Conservation (phyloP, 2,888 invertebrate species). For the Calephelis perditalis region DNA sequence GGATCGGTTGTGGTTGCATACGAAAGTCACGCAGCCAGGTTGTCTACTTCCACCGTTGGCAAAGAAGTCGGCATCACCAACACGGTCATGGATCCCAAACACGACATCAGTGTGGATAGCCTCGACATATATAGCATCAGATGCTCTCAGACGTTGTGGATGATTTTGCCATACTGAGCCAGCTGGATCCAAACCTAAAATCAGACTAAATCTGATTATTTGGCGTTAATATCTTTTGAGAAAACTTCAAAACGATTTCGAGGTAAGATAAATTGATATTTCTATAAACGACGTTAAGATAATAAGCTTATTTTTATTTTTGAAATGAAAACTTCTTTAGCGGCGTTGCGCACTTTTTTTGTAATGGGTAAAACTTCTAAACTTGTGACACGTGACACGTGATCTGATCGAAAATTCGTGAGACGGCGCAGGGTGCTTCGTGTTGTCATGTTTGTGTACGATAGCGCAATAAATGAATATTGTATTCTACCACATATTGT, state of each 20-base stretch:
- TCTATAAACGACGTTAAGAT: too few species aligned
- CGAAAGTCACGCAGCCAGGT: constrained; percentile 47
- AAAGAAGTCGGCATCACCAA: constrained; percentile 78
- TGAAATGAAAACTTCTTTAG: too few species aligned
- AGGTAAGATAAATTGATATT: neutral
- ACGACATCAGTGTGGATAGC: constrained; percentile 67
- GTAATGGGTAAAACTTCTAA: too few species aligned
- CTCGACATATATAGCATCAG: constrained; percentile 58
- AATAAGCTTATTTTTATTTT: too few species aligned
- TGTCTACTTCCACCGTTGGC: constrained; percentile 74
- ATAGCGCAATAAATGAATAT: too few species aligned
- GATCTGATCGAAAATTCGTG: too few species aligned
- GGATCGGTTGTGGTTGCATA: constrained; percentile 56
- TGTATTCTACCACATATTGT: too few species aligned
- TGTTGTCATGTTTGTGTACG: too few species aligned
- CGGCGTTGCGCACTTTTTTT: too few species aligned
- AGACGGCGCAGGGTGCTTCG: too few species aligned
- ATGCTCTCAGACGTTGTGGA: constrained; percentile 37
- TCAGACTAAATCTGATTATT: neutral
- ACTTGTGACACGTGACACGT: too few species aligned
- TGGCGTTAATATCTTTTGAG: neutral
- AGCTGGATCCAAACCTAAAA: constrained; percentile 59
- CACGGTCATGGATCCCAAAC: constrained; percentile 62
- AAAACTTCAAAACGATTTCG: neutral
- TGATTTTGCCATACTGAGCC: constrained; percentile 52